Percentiles rank a stretch among this genome's conserved stretches.
These are phyloP conservation scores for Drosophila azteca DNA, from an alignment of 1,140 invertebrate genomes.

Conservation along the genomic window DNA sequence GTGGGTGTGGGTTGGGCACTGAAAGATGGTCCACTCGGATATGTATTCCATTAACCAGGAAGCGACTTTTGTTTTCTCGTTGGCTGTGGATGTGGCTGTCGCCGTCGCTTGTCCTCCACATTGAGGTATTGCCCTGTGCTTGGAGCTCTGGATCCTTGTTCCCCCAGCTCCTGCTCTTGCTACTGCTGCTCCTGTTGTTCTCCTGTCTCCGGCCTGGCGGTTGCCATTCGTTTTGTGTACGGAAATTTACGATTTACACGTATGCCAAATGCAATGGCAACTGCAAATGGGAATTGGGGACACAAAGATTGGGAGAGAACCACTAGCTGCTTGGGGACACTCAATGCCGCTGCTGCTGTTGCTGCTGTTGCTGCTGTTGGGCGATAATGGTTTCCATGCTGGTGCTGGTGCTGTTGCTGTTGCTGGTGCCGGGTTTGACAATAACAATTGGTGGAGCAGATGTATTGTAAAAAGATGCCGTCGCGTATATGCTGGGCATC, in stretches of 20 bases:
- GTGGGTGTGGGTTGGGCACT: neutral
- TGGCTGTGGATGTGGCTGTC: constrained; percentile 9
- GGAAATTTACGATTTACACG: constrained; percentile 80
- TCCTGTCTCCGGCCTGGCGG: constrained; percentile 20
- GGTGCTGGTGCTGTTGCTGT: constrained; percentile 39
- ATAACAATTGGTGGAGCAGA: constrained; percentile 3
- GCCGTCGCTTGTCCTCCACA: constrained; percentile 32
- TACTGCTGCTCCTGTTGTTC: constrained; percentile 14
- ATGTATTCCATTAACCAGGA: constrained; percentile 49
- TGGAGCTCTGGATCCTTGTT: neutral
- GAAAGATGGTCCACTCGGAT: constrained; percentile 40
- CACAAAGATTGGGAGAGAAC: constrained; percentile 10
- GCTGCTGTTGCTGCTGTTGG: constrained; percentile 31
- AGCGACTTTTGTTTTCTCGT: constrained; percentile 51
- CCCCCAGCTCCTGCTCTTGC: constrained; percentile 4
- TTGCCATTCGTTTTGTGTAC: constrained; percentile 66
- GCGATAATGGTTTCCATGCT: constrained; percentile 58
- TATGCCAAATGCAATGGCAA: constrained; percentile 71
- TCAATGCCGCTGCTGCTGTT: constrained; percentile 7
- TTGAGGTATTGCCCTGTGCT: constrained; percentile 42
- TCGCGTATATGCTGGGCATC: neutral
- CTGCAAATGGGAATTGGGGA: constrained; percentile 41
- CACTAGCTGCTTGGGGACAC: too few relatives aligned
- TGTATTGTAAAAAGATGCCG: constrained; percentile 18
- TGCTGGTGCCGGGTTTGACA: constrained; percentile 38